Evolutionary conservation across 2,797 vertebrate species (phyloP).

Genomic region (Gadopsis marmoratus): DNA sequence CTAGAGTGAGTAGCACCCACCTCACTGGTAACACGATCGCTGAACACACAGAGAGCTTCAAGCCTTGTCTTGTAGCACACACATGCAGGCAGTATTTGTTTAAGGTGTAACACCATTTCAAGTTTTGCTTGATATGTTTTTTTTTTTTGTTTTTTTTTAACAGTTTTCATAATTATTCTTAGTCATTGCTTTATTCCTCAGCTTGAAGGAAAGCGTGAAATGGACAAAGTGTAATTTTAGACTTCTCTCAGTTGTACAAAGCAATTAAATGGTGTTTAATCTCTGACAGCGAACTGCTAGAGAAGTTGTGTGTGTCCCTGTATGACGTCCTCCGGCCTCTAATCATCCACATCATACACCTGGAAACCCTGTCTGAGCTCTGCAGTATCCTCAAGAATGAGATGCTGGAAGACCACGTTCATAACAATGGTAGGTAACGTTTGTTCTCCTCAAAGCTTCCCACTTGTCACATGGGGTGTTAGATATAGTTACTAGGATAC

Average conservation of each 20-base stretch:
- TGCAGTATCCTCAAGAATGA: conserved; percentile 99
- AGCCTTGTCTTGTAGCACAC: background rate
- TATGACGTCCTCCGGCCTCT: conserved; percentile 97
- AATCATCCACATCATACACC: conserved; percentile 97
- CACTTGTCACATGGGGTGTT: background rate
- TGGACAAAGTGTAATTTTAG: conserved; percentile 25
- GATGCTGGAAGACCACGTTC: conserved; percentile 98
- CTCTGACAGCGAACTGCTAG: conserved; percentile 90
- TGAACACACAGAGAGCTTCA: background rate
- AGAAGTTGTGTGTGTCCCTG: conserved; percentile 93
- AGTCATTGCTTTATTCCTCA: conserved; percentile 26
- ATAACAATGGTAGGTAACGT: conserved; percentile 90
- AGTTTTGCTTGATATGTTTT: conserved; percentile 2
- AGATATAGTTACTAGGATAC: background rate
- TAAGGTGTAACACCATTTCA: conserved; percentile 18
- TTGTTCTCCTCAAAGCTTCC: conserved; percentile 24
- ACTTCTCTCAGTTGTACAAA: conserved; percentile 28
- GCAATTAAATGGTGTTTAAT: conserved; percentile 42
- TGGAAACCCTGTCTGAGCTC: conserved; percentile 98
- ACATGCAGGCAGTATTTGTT: conserved; percentile 32
- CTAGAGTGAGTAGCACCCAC: conserved; percentile 90
- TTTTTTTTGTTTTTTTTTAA: background rate
- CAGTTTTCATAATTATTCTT: conserved; percentile 21
- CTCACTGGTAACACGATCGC: background rate
- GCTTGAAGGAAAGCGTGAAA: conserved; percentile 23